These are phyloP conservation scores for Lithophane semibrunnea DNA, from an alignment of 2,888 invertebrate genomes.

Conservation along the genomic window DNA sequence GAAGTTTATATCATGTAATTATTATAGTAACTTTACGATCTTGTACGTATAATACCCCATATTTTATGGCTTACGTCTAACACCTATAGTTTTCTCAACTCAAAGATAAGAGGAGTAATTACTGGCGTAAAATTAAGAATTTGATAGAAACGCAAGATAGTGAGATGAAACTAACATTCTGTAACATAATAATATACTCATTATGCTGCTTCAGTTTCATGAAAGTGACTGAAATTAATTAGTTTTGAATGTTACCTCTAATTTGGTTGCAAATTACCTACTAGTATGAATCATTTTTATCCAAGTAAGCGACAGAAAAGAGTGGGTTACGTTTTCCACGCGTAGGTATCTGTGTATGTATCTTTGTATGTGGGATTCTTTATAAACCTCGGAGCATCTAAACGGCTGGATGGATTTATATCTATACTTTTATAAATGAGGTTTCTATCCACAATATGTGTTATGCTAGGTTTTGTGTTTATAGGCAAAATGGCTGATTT, in stretches of 20 bases:
- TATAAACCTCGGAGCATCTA: neutral
- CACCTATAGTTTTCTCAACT: slow-evolving; percentile 34
- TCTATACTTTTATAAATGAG: neutral
- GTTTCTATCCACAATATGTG: neutral
- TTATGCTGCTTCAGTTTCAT: slow-evolving; percentile 20
- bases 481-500: neutral
- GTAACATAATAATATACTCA: slow-evolving; percentile 42
- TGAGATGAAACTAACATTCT: slow-evolving; percentile 39
- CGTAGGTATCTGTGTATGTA: neutral
- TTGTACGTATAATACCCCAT: slow-evolving; percentile 9
- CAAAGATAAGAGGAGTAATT: slow-evolving; percentile 43
- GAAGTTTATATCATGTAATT: slow-evolving; percentile 26
- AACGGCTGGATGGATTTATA: neutral
- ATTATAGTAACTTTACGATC: slow-evolving; percentile 5
- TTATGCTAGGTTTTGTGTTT: neutral
- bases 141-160: slow-evolving; percentile 54
- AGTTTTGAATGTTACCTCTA: slow-evolving; percentile 18
- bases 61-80: slow-evolving; percentile 11
- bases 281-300: neutral
- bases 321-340: neutral
- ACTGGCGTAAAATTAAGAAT: slow-evolving; percentile 46
- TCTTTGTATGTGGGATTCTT: neutral
- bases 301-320: neutral
- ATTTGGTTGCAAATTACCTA: neutral
- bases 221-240: slow-evolving; percentile 45